Conservation (phyloP, 2,888 invertebrate genomes). For the Scelioninae gen. 1 region DNA sequence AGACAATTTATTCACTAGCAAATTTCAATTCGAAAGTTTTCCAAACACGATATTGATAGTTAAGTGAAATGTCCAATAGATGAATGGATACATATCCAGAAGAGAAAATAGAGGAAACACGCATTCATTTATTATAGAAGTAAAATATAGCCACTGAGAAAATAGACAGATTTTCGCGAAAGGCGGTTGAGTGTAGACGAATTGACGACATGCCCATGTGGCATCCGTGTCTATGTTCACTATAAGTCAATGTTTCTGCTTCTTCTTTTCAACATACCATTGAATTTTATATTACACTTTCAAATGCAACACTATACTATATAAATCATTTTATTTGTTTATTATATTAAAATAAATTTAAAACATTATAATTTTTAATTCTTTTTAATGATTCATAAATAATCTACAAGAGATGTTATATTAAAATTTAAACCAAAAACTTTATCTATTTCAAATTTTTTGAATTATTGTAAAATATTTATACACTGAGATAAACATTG, state of each 20-base stretch:
- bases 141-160: conserved; percentile 75
- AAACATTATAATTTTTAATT: too few relatives aligned
- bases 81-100: conserved; percentile 76
- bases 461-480: too few relatives aligned
- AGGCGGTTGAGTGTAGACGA: conserved; percentile 81
- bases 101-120: too few relatives aligned
- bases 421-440: too few relatives aligned
- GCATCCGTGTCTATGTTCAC: conserved; percentile 78
- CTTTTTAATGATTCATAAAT: too few relatives aligned
- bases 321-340: too few relatives aligned
- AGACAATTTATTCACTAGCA: not conserved
- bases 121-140: conserved; percentile 79
- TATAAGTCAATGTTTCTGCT: conserved; percentile 79
- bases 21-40: conserved; percentile 2
- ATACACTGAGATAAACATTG: too few relatives aligned
- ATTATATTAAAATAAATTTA: too few relatives aligned
- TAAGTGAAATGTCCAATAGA: conserved; percentile 74
- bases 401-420: too few relatives aligned
- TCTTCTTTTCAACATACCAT: conserved; percentile 16
- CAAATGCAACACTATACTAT: not conserved
- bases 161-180: conserved; percentile 78
- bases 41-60: conserved; percentile 76
- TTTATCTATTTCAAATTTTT: too few relatives aligned
- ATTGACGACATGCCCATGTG: conserved; percentile 81
- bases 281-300: not conserved